Evolutionary conservation across 1,140 invertebrate species (phyloP), one percentile per base, ranked within the genome.

Genomic region (Ceratoteleas bidentatus): DNA sequence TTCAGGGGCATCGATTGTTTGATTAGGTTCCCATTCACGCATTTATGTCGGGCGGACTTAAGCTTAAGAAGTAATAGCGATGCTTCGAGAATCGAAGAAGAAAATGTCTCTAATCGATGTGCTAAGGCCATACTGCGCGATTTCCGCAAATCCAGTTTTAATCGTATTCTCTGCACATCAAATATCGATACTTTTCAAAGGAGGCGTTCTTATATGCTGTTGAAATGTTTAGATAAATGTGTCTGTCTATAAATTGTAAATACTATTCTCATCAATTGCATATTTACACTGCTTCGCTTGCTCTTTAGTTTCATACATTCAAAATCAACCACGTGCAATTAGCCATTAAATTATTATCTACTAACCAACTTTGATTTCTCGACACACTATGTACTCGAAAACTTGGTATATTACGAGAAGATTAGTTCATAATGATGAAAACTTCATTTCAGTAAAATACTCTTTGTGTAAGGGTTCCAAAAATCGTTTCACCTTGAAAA

Each of bases 201-300:
- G 14, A 24, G 15, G 15, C 49, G 24, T 14, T 7, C 8, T 50
- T 50, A 24, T 24, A 50, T 24, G 14, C 49, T 50, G 2, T 1
- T 11, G 13, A 47, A n/a, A 47, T 47, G 8, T n/a, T 47, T n/a
- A n/a, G 45, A 1, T 47, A 4, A n/a, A 14, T 9, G 14, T 14
- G 8, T 57, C 33, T 36, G 54, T 38, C 33, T 57, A 57, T 34
- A 13, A 57, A 57, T 38, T 57, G 33, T 57, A 57, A 38, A 57
- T 34, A 57, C 9, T 57, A 3, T 9, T 38, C 54, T 38, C 34
- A 14, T 57, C 54, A 57, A 38, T 57, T 14, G 14, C 33, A 13
- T 57, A 11, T 47, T 47, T 47, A 47, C 45, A 1, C 1, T 47
- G 45, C 9, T 47, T 47, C 45, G 45, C 45, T 47, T 47, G 9